phyloP scores from a whole-genome alignment of 2,888 invertebrate genomes.

The Pelosia muscerda region DNA sequence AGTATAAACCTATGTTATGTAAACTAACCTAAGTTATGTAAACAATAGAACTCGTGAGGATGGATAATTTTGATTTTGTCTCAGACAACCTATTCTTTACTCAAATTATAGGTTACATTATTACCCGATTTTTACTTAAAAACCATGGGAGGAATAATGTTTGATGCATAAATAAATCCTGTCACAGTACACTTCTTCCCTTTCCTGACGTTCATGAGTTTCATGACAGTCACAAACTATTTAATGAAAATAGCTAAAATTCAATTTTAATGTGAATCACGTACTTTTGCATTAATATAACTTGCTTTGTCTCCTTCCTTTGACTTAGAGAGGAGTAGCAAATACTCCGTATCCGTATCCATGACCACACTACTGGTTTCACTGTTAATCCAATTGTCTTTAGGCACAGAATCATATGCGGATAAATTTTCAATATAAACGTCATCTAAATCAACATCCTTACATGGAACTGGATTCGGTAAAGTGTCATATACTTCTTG shows the following conservation, averaged over 20 bases:
- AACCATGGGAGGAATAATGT: no score
- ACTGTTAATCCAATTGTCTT: slow-evolving; percentile 14
- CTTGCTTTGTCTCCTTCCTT: slow-evolving; percentile 18
- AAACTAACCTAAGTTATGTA: no score
- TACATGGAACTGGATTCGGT: slow-evolving; percentile 26
- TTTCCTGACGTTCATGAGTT: no score
- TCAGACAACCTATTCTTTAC: no score
- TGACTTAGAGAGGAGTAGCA: slow-evolving; percentile 26
- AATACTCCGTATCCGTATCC: slow-evolving; percentile 34
- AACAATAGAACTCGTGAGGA: no score
- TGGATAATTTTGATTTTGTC: no score
- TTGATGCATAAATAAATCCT: no score
- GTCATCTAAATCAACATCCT: not conserved
- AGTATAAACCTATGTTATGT: no score
- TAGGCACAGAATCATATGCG: slow-evolving; percentile 36
- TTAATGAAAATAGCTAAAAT: not conserved
- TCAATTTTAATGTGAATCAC: not conserved
- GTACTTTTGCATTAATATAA: slow-evolving; percentile 34
- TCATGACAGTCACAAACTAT: not conserved
- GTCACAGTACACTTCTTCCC: no score
- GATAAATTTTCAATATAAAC: slow-evolving; percentile 16
- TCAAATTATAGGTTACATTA: no score
- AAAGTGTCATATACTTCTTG: slow-evolving; percentile 44
- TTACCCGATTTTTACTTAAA: no score
- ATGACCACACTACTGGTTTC: slow-evolving; percentile 20